A percentile compares a stretch with the other conserved stretches of the same genome.
phyloP scores from a whole-genome alignment of 2,113 vertebrate species.

The Catharus minimus region DNA sequence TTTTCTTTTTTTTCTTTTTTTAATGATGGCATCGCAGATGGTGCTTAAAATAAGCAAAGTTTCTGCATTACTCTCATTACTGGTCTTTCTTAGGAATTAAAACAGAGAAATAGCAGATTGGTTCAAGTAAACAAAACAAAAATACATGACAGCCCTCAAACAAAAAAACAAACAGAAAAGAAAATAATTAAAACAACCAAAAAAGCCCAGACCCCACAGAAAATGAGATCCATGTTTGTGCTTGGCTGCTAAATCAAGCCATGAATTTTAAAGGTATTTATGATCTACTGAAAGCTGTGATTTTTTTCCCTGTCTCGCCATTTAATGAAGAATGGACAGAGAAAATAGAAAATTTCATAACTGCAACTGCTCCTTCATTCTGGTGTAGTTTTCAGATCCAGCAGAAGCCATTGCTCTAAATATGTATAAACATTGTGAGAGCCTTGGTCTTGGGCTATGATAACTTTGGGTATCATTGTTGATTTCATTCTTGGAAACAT shows the following conservation, averaged over 20 bases:
- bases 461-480: not conserved
- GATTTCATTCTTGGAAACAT: not conserved
- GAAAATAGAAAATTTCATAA: not conserved
- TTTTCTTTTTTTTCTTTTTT: not conserved
- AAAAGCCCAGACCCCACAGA: accelerated
- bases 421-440: not conserved
- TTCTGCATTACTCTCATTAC: not conserved
- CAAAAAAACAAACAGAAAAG: not conserved
- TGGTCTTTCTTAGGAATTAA: not conserved
- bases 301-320: accelerated
- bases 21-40: not conserved
- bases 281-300: not conserved
- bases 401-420: not conserved
- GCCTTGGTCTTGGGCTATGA: not conserved
- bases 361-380: not conserved
- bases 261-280: not conserved
- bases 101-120: not conserved
- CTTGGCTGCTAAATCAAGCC: not conserved
- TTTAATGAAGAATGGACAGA: not conserved
- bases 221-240: not conserved
- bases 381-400: not conserved
- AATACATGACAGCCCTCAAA: not conserved
- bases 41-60: not conserved
- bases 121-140: not conserved
- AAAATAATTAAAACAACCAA: too few species aligned